Base-by-base conservation (phyloP, 1,140 invertebrate genomes). In the Scaptodrosophila lebanonensis region DNA sequence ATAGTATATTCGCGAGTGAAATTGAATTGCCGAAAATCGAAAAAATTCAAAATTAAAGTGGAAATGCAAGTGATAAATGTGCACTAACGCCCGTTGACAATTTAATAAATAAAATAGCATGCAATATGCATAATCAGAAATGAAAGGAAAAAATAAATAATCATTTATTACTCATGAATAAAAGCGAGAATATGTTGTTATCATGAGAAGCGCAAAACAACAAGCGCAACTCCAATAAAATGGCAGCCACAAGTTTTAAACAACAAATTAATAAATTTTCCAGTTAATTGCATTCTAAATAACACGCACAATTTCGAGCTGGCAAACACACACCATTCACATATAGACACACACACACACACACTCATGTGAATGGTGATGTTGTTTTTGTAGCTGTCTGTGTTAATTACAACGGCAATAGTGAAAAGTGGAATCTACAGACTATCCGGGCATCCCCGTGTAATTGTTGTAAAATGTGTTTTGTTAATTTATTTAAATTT, bases 401-500 rank as follows among this genome's bases (percentile, higher is more conserved):
- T 72, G 71, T 76, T 76, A 76, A 76, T 76, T 76, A 76, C 72
- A 66, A 63, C 43, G 16, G 40, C 60, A 70, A 76, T 71, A 76
- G 66, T 56, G 49, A 54, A 61, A 66, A 62, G 54, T 51, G 70
- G 61, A 75, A 62, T 52, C 51, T 39, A 61, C 53, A 58, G 6
- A 18, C 29, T 20, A 30, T 8, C 0, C 20, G 29, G 36, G 52
- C 48, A 43, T 50, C 40, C 11, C 29, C 38, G 52, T 12, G 17
- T 76, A 66, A 77, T 77, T 76, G 72, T 61, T 65, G 62, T 61
- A 48, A 65, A 65, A 65, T 69, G 51, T 69, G 61, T 67, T 73
- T 75, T 73, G 75, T 70, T 66, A 82, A 82, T 79, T 82, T 72
- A 79, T 82, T 79, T 66, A 66, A 77, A 72, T 79, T 73, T 66